Conservation (phyloP, 1,140 invertebrate species). For the Contarinia nasturtii region DNA sequence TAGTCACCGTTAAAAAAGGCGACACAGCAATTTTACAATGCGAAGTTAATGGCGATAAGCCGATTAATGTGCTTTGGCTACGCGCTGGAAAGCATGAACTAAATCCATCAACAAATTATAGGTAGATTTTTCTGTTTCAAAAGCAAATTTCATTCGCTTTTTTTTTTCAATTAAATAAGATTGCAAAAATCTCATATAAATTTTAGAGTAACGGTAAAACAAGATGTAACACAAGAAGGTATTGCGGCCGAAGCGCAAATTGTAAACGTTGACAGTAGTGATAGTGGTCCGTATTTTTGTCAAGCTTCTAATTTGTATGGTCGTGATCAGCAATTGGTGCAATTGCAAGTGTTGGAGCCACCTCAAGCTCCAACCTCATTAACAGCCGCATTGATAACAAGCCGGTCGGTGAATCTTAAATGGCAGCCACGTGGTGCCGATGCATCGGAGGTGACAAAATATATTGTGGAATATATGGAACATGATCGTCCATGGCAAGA, state of each 20-base stretch:
- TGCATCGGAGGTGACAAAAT: slow-evolving; percentile 49
- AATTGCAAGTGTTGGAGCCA: slow-evolving; percentile 63
- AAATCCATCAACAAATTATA: slow-evolving; percentile 47
- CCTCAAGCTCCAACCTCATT: slow-evolving; percentile 47
- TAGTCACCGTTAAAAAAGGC: slow-evolving; percentile 51
- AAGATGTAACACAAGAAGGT: slow-evolving; percentile 44
- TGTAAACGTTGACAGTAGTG: slow-evolving; percentile 43
- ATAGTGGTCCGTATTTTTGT: slow-evolving; percentile 69
- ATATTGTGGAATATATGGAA: slow-evolving; percentile 52
- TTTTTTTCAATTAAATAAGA: background rate
- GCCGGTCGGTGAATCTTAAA: slow-evolving; percentile 50
- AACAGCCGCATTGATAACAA: slow-evolving; percentile 46
- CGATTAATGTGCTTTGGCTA: slow-evolving; percentile 59
- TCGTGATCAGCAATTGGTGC: slow-evolving; percentile 59
- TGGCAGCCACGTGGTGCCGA: slow-evolving; percentile 50
- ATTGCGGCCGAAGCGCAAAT: slow-evolving; percentile 54
- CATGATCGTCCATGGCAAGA: slow-evolving; percentile 43
- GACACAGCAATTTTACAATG: slow-evolving; percentile 54
- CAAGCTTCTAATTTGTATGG: slow-evolving; percentile 65
- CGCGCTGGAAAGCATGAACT: slow-evolving; percentile 43
- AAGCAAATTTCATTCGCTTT: background rate
- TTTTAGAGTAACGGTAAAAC: slow-evolving; percentile 43
- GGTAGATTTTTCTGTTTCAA: slow-evolving; percentile 20
- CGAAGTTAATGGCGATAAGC: slow-evolving; percentile 65
- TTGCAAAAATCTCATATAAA: no score